These are phyloP conservation scores for Pyrocoelia pectoralis DNA, from an alignment of 2,888 invertebrate species.

Conservation along the genomic window DNA sequence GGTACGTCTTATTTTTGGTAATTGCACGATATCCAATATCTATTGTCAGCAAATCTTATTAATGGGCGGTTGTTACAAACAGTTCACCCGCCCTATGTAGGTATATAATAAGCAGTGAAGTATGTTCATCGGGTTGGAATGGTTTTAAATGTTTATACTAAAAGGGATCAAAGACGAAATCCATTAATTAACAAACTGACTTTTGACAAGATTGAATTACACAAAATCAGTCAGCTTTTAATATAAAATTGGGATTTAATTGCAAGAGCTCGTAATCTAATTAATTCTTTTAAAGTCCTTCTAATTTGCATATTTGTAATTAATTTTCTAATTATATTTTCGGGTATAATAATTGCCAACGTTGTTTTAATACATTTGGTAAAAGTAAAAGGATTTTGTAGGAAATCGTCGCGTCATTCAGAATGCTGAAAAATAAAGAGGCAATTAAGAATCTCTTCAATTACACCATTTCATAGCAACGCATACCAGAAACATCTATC, in stretches of 20 bases:
- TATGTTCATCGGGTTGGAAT: not conserved
- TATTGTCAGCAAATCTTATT: too few relatives aligned
- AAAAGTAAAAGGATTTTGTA: too few relatives aligned
- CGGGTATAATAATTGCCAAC: not conserved
- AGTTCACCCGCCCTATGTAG: too few relatives aligned
- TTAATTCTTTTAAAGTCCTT: not conserved
- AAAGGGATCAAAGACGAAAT: constrained; percentile 4
- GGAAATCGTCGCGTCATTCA: too few relatives aligned
- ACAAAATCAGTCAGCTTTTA: constrained; percentile 1
- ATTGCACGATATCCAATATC: not conserved
- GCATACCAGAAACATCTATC: too few relatives aligned
- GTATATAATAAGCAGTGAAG: not conserved
- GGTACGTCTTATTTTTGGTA: not conserved
- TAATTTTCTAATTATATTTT: constrained; percentile 4
- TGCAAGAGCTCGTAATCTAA: not conserved
- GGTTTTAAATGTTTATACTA: not conserved
- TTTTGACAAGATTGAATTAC: constrained; percentile 7
- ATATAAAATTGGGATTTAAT: constrained; percentile 4
- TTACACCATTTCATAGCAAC: too few relatives aligned
- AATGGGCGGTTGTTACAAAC: too few relatives aligned
- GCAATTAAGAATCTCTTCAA: too few relatives aligned
- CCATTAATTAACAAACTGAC: constrained; percentile 7
- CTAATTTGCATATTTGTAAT: constrained; percentile 3
- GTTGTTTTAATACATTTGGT: too few relatives aligned
- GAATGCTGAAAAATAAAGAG: too few relatives aligned